Evolutionary conservation across 2,888 invertebrate species (phyloP).

Genomic region (Hesperia comma): DNA sequence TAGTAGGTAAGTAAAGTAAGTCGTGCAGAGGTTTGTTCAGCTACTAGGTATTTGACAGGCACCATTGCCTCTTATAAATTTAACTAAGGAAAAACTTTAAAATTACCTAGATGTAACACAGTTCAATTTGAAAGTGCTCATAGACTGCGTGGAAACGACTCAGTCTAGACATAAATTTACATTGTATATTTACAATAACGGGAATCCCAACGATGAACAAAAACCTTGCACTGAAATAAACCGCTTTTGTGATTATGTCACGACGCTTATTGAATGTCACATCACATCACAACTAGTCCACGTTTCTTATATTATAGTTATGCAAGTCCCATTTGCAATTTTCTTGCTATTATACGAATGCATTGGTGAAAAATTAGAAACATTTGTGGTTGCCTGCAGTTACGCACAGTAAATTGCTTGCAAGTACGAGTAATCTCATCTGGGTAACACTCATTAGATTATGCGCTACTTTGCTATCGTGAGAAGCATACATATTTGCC

Average conservation of each 20-base stretch:
- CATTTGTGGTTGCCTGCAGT: conserved; percentile 66
- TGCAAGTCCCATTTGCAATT: conserved; percentile 26
- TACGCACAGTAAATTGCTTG: conserved; percentile 72
- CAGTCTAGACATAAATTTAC: not conserved
- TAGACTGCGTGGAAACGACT: not conserved
- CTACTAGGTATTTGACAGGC: too few relatives aligned
- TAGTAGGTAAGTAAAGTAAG: not conserved
- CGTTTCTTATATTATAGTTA: conserved; percentile 12
- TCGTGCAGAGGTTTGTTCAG: too few relatives aligned
- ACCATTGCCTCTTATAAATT: too few relatives aligned
- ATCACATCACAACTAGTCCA: conserved; percentile 15
- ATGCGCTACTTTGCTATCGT: conserved; percentile 64
- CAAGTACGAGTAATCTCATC: conserved; percentile 70
- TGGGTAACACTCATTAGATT: conserved; percentile 68
- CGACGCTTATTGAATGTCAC: conserved; percentile 26
- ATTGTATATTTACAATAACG: conserved; percentile 14
- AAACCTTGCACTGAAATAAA: conserved; percentile 28
- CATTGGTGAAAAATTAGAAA: conserved; percentile 55
- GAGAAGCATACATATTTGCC: conserved; percentile 52
- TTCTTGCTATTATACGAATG: conserved; percentile 14
- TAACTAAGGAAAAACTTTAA: too few relatives aligned
- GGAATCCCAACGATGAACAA: conserved; percentile 24
- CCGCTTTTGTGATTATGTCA: conserved; percentile 23
- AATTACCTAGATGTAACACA: too few relatives aligned
- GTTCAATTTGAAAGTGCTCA: not conserved